Percentiles rank a stretch among this genome's conserved stretches.
Conservation (phyloP, 2,888 invertebrate genomes). For the Chouioia cunea region DNA sequence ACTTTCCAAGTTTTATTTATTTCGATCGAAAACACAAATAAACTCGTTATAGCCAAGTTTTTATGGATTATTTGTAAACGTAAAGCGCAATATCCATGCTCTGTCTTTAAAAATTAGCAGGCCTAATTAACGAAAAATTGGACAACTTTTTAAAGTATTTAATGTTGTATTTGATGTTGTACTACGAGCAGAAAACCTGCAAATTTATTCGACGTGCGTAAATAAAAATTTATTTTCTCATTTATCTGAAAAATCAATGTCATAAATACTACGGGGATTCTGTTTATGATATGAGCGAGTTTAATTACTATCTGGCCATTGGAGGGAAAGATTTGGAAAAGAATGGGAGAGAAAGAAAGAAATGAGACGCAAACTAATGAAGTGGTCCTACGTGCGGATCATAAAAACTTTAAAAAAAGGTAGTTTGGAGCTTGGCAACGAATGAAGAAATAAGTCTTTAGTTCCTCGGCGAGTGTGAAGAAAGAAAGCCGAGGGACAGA, state of each 20-base stretch:
- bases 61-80: no score
- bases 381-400: slow-evolving; percentile 57
- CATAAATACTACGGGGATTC: slow-evolving; percentile 43
- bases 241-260: slow-evolving; percentile 47
- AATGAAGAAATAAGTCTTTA: slow-evolving; percentile 64
- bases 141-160: no score
- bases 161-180: no score
- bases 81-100: no score
- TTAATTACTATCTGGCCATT: slow-evolving; percentile 44
- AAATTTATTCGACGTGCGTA: slow-evolving; percentile 31
- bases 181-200: background rate
- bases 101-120: no score
- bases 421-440: slow-evolving; percentile 54
- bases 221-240: slow-evolving; percentile 46
- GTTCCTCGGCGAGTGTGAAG: slow-evolving; percentile 49
- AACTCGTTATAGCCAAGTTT: background rate
- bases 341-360: slow-evolving; percentile 26
- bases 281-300: slow-evolving; percentile 45
- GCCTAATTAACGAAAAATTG: no score
- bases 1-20: slow-evolving; percentile 5
- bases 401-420: slow-evolving; percentile 56
- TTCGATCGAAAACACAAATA: background rate
- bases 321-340: slow-evolving; percentile 9
- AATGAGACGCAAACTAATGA: slow-evolving; percentile 59
- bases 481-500: slow-evolving; percentile 49